Evolutionary conservation across 2,888 invertebrate genomes (phyloP).

Genomic region (Hirtodrosophila trivittata): DNA sequence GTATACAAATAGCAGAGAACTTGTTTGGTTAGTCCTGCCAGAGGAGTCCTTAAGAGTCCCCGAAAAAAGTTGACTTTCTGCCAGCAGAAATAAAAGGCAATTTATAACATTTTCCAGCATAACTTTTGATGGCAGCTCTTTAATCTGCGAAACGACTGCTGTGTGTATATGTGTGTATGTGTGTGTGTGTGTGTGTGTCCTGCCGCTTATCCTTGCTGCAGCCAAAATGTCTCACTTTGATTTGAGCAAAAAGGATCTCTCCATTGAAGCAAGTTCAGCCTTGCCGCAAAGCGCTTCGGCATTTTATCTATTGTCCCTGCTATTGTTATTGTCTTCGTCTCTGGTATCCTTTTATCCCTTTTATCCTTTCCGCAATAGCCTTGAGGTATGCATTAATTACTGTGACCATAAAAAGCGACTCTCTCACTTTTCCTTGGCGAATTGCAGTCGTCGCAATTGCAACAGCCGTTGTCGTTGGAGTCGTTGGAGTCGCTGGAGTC

Average conservation of each 20-base stretch:
- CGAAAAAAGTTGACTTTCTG: slow-evolving; percentile 53
- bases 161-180: too few species aligned
- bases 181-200: too few species aligned
- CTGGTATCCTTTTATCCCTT: slow-evolving; percentile 17
- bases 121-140: slow-evolving; percentile 11
- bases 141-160: slow-evolving; percentile 1
- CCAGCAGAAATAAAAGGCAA: slow-evolving; percentile 48
- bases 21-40: slow-evolving; percentile 40
- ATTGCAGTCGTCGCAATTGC: slow-evolving; percentile 19
- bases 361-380: slow-evolving; percentile 58
- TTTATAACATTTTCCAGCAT: slow-evolving; percentile 43
- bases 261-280: neutral
- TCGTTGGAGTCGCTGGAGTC: slow-evolving; percentile 2
- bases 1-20: slow-evolving; percentile 36
- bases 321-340: slow-evolving; percentile 21
- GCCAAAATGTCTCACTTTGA: slow-evolving; percentile 15
- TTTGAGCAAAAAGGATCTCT: neutral
- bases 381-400: slow-evolving; percentile 78
- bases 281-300: neutral
- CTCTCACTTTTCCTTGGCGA: slow-evolving; percentile 15
- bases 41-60: slow-evolving; percentile 10
- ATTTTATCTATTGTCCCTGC: slow-evolving; percentile 40
- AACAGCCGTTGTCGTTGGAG: slow-evolving; percentile 1
- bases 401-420: slow-evolving; percentile 72
- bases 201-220: neutral